phyloP scores from a whole-genome alignment of 2,113 vertebrate species.

The Formicarius rufipectus region DNA sequence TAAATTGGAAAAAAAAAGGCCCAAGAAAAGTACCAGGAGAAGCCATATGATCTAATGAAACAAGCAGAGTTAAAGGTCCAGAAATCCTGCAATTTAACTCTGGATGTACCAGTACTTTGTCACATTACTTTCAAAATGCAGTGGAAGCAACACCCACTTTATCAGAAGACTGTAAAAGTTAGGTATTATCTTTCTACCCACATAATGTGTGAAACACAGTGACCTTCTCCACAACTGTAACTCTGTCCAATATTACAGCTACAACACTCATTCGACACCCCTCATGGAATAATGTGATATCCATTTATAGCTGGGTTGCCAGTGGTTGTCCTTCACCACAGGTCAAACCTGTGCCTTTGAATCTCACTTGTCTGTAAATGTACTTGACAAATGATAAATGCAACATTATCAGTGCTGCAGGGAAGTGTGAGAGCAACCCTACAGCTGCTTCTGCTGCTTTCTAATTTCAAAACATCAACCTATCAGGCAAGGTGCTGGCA shows the following conservation, averaged over 20 bases:
- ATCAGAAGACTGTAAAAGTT: not conserved
- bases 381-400: slow-evolving; percentile 7
- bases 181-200: not conserved
- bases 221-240: not conserved
- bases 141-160: not conserved
- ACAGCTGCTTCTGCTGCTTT: not conserved
- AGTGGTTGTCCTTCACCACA: slow-evolving; percentile 14
- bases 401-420: not conserved
- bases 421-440: not conserved
- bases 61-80: not conserved
- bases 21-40: not conserved
- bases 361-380: not conserved
- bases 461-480: not conserved
- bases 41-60: not conserved
- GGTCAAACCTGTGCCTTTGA: not conserved
- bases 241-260: not conserved
- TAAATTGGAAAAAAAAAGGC: not conserved
- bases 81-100: not conserved
- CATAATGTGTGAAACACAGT: not conserved
- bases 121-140: not conserved
- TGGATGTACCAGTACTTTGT: not conserved
- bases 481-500: not conserved
- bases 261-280: not conserved
- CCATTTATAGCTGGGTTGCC: not conserved
- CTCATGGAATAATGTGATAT: not conserved